phyloP scores from a whole-genome alignment of 2,888 invertebrate genomes.

The Homarus gammarus region DNA sequence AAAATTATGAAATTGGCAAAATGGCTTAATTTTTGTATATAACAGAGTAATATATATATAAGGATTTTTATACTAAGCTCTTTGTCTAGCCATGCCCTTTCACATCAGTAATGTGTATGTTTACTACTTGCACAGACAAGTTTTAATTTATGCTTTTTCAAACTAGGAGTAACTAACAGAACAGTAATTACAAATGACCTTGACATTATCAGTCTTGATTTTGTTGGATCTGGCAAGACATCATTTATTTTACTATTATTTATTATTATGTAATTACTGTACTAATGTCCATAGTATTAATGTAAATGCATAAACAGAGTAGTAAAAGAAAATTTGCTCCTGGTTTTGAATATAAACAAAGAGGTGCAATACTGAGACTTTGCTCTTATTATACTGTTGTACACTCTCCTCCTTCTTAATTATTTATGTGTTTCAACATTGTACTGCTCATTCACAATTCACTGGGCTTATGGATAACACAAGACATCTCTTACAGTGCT shows the following conservation, averaged over 20 bases:
- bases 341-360: conserved; percentile 65
- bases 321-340: conserved; percentile 47
- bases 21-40: neutral
- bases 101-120: conserved; percentile 34
- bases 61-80: neutral
- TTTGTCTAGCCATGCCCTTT: conserved; percentile 31
- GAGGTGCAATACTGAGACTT: conserved; percentile 65
- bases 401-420: conserved; percentile 41
- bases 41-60: too few relatives aligned
- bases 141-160: conserved; percentile 45
- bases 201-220: neutral
- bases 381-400: conserved; percentile 50
- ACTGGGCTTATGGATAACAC: neutral
- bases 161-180: conserved; percentile 57
- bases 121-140: conserved; percentile 52
- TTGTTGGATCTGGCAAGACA: neutral
- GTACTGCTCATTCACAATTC: neutral
- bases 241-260: conserved; percentile 8
- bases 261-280: conserved; percentile 27
- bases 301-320: too few relatives aligned
- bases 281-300: neutral
- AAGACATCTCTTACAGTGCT: neutral
- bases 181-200: neutral
- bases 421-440: conserved; percentile 36
- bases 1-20: neutral